Evolutionary conservation across 2,888 invertebrate species (phyloP).

Genomic region (Cylindroiulus punctatus): DNA sequence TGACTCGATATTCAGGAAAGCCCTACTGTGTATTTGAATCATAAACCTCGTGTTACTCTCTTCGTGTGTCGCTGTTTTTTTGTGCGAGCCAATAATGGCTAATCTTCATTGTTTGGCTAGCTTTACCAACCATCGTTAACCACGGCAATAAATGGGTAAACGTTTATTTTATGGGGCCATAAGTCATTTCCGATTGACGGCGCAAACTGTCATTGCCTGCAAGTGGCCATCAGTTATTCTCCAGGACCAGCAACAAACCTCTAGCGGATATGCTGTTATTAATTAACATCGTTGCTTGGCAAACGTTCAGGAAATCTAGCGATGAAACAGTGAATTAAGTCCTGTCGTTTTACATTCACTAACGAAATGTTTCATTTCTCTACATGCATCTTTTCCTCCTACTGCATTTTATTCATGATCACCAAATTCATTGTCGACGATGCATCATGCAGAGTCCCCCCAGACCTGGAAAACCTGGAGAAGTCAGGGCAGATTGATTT

Average conservation of each 20-base stretch:
- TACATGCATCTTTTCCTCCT: neutral
- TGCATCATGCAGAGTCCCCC: too few relatives aligned
- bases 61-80: neutral
- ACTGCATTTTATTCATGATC: too few relatives aligned
- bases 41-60: neutral
- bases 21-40: too few relatives aligned
- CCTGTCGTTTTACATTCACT: slow-evolving; percentile 24
- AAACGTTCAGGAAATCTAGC: slow-evolving; percentile 25
- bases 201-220: slow-evolving; percentile 26
- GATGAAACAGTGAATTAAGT: slow-evolving; percentile 25
- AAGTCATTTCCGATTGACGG: slow-evolving; percentile 32
- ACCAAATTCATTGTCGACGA: too few relatives aligned
- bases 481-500: too few relatives aligned
- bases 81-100: slow-evolving; percentile 1
- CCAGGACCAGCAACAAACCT: neutral
- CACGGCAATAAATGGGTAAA: neutral
- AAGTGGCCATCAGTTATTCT: slow-evolving; percentile 24
- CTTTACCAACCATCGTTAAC: slow-evolving; percentile 32
- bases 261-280: slow-evolving; percentile 12
- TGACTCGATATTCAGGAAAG: too few relatives aligned
- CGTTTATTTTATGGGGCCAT: slow-evolving; percentile 23
- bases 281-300: slow-evolving; percentile 25
- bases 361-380: slow-evolving; percentile 1
- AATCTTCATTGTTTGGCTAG: slow-evolving; percentile 32
- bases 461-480: too few relatives aligned